Evolutionary conservation across 2,888 invertebrate species (phyloP).

Genomic region (Nomada fabriciana): DNA sequence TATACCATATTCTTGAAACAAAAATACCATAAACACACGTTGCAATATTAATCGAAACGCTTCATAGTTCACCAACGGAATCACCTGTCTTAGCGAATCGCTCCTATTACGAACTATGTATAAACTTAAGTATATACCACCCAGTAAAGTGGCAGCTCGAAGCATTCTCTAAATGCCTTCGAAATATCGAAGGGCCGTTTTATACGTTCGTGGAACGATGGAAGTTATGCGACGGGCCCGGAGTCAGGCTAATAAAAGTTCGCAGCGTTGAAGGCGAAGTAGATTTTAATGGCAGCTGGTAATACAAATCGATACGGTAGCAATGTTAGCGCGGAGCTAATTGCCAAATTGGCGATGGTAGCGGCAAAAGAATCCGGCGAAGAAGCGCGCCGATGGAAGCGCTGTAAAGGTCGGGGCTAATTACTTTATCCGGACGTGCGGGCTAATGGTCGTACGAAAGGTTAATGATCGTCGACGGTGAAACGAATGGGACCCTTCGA

Average conservation of each 20-base stretch:
- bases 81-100: no score
- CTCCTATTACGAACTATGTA: no score
- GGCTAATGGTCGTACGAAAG: slow-evolving; percentile 60
- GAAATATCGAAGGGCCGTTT: neutral
- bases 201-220: neutral
- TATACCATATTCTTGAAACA: no score
- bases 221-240: no score
- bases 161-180: neutral
- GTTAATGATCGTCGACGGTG: slow-evolving; percentile 66
- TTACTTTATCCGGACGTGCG: slow-evolving; percentile 77
- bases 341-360: slow-evolving; percentile 77
- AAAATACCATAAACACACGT: no score
- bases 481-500: slow-evolving; percentile 61
- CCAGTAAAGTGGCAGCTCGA: no score
- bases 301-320: slow-evolving; percentile 70
- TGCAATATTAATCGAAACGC: no score
- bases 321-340: slow-evolving; percentile 73
- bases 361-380: slow-evolving; percentile 67
- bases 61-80: no score
- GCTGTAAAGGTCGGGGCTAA: slow-evolving; percentile 73
- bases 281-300: slow-evolving; percentile 32
- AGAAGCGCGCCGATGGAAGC: slow-evolving; percentile 41
- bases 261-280: neutral
- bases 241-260: neutral
- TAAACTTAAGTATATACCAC: no score